phyloP scores from a whole-genome alignment of 1,140 invertebrate genomes.

The Lordiphosa mommai region DNA sequence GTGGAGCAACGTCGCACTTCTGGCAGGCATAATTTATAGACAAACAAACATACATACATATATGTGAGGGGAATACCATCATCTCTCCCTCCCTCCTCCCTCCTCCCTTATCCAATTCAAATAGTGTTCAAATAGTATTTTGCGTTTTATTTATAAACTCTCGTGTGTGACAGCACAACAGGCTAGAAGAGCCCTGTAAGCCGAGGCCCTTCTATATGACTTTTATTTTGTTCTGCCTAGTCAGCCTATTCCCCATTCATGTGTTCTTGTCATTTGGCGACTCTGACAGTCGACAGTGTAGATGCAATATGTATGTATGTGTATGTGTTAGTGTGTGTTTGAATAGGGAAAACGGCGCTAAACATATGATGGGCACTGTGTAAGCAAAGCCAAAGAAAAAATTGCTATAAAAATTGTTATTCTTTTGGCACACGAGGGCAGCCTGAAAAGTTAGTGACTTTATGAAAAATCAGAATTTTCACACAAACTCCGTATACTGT shows the following conservation, averaged over 20 bases:
- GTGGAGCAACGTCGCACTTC: conserved; percentile 45
- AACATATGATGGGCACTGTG: conserved; percentile 40
- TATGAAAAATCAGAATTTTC: too few species aligned
- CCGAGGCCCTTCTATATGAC: neutral
- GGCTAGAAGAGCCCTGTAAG: neutral
- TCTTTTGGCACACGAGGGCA: neutral
- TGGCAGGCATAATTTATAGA: conserved; percentile 52
- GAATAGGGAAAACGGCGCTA: conserved; percentile 22
- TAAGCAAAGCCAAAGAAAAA: conserved; percentile 30
- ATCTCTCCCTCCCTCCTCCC: conserved; percentile 6
- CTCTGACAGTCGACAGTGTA: conserved; percentile 8
- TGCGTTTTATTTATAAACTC: conserved; percentile 62
- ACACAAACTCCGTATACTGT: too few species aligned
- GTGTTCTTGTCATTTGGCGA: conserved; percentile 23
- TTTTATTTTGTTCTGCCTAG: neutral
- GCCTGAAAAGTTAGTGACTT: too few species aligned
- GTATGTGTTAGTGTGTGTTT: neutral
- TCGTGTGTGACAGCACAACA: conserved; percentile 24
- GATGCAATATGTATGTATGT: neutral
- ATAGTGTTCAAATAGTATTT: conserved; percentile 55
- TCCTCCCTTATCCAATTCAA: conserved; percentile 1
- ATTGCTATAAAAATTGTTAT: conserved; percentile 7
- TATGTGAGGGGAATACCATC: neutral
- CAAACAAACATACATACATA: conserved; percentile 15
- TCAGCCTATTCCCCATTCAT: conserved; percentile 25